These are phyloP conservation scores for Nothura maculosa DNA, from an alignment of 2,797 vertebrate species.

Conservation along the genomic window DNA sequence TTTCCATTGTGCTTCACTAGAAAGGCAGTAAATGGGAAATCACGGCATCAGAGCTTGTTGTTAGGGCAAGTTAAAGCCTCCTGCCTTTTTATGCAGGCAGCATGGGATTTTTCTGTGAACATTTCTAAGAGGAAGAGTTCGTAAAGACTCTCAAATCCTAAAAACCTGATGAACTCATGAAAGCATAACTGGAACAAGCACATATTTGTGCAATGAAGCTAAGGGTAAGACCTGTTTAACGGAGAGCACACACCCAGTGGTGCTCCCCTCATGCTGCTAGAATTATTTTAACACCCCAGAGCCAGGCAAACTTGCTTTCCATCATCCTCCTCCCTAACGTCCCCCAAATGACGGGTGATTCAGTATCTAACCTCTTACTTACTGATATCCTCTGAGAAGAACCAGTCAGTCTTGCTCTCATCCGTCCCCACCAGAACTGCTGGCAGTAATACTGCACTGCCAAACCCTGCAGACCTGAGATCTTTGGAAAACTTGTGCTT, in stretches of 20 bases:
- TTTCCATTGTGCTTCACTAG: neutral
- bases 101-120: neutral
- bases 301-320: neutral
- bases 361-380: neutral
- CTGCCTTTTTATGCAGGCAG: neutral
- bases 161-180: conserved; percentile 1
- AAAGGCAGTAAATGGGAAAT: conserved; percentile 9
- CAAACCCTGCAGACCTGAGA: neutral
- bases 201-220: neutral
- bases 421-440: neutral
- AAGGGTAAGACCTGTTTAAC: neutral
- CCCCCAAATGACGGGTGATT: neutral
- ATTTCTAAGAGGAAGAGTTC: neutral
- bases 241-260: neutral
- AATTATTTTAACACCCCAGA: neutral
- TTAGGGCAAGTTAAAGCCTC: neutral
- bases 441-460: neutral
- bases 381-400: neutral
- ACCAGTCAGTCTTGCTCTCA: neutral
- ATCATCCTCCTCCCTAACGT: neutral
- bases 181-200: conserved; percentile 1
- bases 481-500: neutral
- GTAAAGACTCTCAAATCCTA: neutral
- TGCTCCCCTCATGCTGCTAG: neutral
- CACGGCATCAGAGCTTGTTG: neutral